Evolutionary conservation across 2,888 invertebrate genomes (phyloP), one percentile per base, ranked within the genome.

Genomic region (Lasiommata megera): DNA sequence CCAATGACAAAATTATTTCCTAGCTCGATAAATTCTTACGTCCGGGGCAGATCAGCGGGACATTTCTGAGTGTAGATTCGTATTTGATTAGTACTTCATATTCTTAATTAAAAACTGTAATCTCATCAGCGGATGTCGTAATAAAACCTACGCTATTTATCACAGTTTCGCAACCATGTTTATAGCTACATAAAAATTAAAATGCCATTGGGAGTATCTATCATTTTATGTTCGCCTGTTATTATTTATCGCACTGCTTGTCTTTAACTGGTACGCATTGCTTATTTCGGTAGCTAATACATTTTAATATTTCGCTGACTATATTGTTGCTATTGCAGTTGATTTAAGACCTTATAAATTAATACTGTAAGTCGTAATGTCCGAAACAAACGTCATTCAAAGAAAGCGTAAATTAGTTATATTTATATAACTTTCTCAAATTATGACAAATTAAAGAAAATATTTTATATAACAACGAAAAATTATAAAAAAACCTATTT

Each of bases 181-280:
- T 59, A 63, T 65, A 56, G 48, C 60, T 48, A 48, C 46, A 54
- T 57, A 58, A 3, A 23, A 23, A 23, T 23, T 23, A 23, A 52
- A 66, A 68, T 64, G 65, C 62, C 65, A 65, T 57, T 57, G 58
- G 46, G 58, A 62, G 55, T 62, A 48, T 55, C 56, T 53, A 62
- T 57, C 47, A 50, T 53, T 44, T 44, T 44, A 17, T 12, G 43
- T 44, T n/a, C 12, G 17, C 9, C 31, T 9, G 41, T 52, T 52
- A 38, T 52, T 41, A 51, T 40, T 52, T 41, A 40, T 31, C 18
- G 41, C 41, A 17, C 14, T 43, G 12, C 44, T 9, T 47, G 9
- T 34, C n/a, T n/a, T n/a, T 17, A 34, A 17, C 31, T 40, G 38
- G 40, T 52, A 23, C 53, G 23, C 53, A 14, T 52, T 12, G 28